Conservation (phyloP, 2,888 invertebrate genomes). For the Rotaria magnacalcarata region DNA sequence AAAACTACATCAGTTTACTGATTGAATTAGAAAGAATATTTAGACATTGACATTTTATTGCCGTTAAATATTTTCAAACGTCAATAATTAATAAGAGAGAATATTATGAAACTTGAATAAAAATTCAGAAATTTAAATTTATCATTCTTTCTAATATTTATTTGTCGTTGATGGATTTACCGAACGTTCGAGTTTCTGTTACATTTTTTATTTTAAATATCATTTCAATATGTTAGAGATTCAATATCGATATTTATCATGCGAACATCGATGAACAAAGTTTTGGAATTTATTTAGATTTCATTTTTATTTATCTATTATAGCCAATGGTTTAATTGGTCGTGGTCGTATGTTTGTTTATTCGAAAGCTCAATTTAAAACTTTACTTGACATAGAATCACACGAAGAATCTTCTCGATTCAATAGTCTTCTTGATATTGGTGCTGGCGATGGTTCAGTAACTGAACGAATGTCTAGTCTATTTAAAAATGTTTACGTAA, state of each 20-base stretch:
- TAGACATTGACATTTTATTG: too few relatives aligned
- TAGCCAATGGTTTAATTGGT: slow-evolving; percentile 68
- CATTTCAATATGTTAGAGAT: too few relatives aligned
- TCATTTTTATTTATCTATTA: background rate
- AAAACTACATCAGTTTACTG: too few relatives aligned
- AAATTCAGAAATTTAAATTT: background rate
- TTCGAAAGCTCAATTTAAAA: slow-evolving; percentile 72
- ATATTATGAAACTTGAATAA: background rate
- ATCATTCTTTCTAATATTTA: too few relatives aligned
- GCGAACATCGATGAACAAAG: too few relatives aligned
- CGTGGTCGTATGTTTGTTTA: slow-evolving; percentile 95
- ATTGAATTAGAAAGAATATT: too few relatives aligned
- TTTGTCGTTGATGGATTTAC: too few relatives aligned
- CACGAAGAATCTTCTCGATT: background rate
- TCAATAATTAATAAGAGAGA: background rate
- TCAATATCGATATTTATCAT: too few relatives aligned
- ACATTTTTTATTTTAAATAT: too few relatives aligned
- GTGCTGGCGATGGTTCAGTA: slow-evolving; percentile 91
- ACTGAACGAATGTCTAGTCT: slow-evolving; percentile 74
- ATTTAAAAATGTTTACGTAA: slow-evolving; percentile 74
- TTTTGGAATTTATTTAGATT: too few relatives aligned
- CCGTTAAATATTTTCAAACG: too few relatives aligned
- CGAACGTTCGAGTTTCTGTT: too few relatives aligned
- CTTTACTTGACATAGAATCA: slow-evolving; percentile 18
- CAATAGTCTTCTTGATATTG: slow-evolving; percentile 68